Base-by-base conservation (phyloP, 2,797 vertebrate genomes). In the Pangasius djambal region DNA sequence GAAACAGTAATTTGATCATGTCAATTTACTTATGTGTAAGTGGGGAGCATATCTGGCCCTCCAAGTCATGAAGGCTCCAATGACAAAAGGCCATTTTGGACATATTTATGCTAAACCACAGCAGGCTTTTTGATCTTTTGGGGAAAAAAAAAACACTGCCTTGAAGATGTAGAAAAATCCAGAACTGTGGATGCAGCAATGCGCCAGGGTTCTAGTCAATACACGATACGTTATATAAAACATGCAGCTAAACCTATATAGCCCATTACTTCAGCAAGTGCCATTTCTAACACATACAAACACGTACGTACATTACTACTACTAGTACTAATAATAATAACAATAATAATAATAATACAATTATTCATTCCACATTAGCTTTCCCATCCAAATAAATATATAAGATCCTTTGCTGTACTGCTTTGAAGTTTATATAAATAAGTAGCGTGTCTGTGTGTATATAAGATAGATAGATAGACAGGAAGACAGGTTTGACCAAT, bases 1-100 rank as follows among this genome's bases (percentile, higher is more conserved):
- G 88, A 89, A 87, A 72, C 91, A 89, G 91, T 92, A 94, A 94
- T 92, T 88, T 85, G 92, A 94, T 93, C 91, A 92, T 91, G 91
- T 93, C 92, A 91, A 92, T 93, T 91, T 92, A 92, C 91, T 91
- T 90, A 90, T 88, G 90, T 81, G 85, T 86, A 91, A 93, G 92
- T 92, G 89, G 90, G 87, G 88, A 91, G 89, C 89, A 83, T 88
- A 89, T 90, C 90, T 67, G 67, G 69, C 85, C 44, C 88, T 88
- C 59, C 82, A 57, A 88, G 81, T 90, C 92, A 77, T 77, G 88
- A 90, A 83, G 20, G 81, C 75, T 90, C 86, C 88, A 72, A 85
- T 89, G 88, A 85, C 72, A 70, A 84, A 84, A 89, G 59, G 48
- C 77, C 84, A 90, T 87, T 86, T 89, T 88, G 87, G 86, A 89